Base-by-base conservation (phyloP, 2,888 invertebrate species). In the Eugnorisma glareosa region DNA sequence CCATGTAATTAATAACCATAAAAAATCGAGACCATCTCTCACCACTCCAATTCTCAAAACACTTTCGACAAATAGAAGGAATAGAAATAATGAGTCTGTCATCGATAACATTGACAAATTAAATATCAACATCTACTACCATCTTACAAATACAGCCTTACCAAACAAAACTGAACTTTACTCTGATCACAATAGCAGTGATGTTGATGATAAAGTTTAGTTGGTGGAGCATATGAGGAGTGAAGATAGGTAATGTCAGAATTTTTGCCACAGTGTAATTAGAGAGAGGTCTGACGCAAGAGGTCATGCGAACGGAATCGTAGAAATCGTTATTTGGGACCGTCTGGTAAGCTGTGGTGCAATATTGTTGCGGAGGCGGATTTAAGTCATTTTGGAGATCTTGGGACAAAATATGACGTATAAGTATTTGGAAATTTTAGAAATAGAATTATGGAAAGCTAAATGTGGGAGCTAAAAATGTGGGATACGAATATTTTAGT, bases 91-190 rank as follows among this genome's bases (percentile, higher is more conserved):
- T 94, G 90, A 93, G 91, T 83, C 94, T 95, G 95, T 95, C 96
- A 95, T 91, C 92, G 90, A 90, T 92, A 94, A 95, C 95, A 95
- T 95, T 96, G 95, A 96, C 96, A 95, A 96, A 96, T 96, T 96
- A 95, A 95, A 96, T 94, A 95, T 93, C 93, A 94, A 93, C 93
- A 92, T 85, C 70, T 76, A 83, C 83, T 67, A 84, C 87, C 74
- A 85, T 45, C 37, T 72, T 84, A 75, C 24, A 43, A 40, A 66
- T 45, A 66, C 48, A 63, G 21, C 21, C 43, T 35, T 21, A 57
- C 11, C 67, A 54, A 21, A 45, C 71, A 24, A 89, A 82, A 80
- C 67, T 85, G 66, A 80, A 83, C 85, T 83, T 89, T 91, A 90
- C 75, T 11, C 1, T 10, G 1, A 75, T 75, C 13, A 64, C 7